Base-by-base conservation (phyloP, 2,888 invertebrate genomes). In the Tetranychus piercei region DNA sequence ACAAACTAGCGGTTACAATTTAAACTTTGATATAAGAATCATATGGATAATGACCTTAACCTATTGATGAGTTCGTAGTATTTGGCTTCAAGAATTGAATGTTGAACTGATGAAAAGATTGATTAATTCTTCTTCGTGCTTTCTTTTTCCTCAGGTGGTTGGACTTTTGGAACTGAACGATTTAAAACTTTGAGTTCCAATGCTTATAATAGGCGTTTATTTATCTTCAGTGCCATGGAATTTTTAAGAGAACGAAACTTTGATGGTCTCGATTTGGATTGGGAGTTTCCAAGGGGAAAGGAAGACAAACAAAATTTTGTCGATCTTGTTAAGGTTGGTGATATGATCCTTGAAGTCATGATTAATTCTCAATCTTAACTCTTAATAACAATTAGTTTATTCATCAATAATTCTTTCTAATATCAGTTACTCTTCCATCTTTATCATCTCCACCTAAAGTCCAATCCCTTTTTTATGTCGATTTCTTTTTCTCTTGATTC, bases 121-220 rank as follows among this genome's bases (percentile, higher is more conserved):
- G 1, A 20, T 11, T 69, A 34, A 20, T 69, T 69, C 20, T 69
- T 11, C 20, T n/a, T 11, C 11, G 6, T 20, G 11, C 5, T 69
- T 69, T 22, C 34, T 6, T 64, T 44, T 71, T 1, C 18, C 20
- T 75, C 34, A 90, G 91, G 92, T 83, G 95, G 95, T 75, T 95
- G 94, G 94, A 94, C 93, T 0, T 95, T 95, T 82, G 95, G 95
- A 67, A 96, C 95, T 0, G 92, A 93, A 83, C 92, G 93, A 83
- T 94, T 94, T 85, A 94, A 94, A 84, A 92, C 93, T 78, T 89
- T 94, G 90, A 88, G 92, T 0, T 86, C 89, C 1, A 88, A 89
- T 6, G 86, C 93, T 72, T 94, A 93, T 83, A 88, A 92, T 0
- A 86, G 94, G 1, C 93, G 93, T 84, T 92, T 92, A 0, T 94